Evolutionary conservation across 2,888 invertebrate genomes (phyloP).

Genomic region (Aphelenchoides bicaudatus): DNA sequence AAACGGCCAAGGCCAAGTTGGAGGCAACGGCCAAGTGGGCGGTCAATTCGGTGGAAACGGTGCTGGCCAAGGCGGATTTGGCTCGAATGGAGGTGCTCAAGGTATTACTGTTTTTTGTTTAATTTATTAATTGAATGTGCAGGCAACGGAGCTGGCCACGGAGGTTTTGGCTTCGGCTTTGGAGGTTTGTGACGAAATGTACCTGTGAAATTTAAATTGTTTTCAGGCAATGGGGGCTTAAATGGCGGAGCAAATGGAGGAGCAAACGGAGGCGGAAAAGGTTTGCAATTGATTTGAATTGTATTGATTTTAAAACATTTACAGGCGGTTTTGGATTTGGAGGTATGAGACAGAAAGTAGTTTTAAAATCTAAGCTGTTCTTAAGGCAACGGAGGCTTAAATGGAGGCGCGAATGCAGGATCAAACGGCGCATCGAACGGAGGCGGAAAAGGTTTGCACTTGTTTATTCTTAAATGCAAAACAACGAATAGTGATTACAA

Average conservation of each 20-base stretch:
- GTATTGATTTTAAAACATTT: not conserved
- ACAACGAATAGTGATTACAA: too few relatives aligned
- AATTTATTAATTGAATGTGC: too few relatives aligned
- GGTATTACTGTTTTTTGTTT: too few relatives aligned
- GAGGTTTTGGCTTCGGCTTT: not conserved
- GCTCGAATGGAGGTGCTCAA: too few relatives aligned
- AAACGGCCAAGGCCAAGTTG: too few relatives aligned
- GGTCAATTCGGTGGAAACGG: too few relatives aligned
- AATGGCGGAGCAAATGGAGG: not conserved
- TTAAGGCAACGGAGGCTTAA: conserved; percentile 1
- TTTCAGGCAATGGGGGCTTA: not conserved
- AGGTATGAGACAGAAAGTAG: not conserved
- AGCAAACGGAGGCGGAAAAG: not conserved
- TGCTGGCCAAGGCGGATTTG: too few relatives aligned
- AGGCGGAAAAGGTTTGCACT: not conserved
- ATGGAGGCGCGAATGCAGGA: not conserved
- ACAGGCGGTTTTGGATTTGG: not conserved
- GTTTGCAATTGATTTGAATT: not conserved
- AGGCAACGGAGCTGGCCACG: too few relatives aligned
- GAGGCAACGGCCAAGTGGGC: not conserved
- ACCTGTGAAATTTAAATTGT: not conserved
- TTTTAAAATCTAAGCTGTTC: not conserved
- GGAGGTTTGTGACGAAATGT: not conserved
- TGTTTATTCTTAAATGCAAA: too few relatives aligned
- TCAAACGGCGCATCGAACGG: not conserved